phyloP scores from a whole-genome alignment of 2,888 invertebrate genomes.

The Escarpia spicata region DNA sequence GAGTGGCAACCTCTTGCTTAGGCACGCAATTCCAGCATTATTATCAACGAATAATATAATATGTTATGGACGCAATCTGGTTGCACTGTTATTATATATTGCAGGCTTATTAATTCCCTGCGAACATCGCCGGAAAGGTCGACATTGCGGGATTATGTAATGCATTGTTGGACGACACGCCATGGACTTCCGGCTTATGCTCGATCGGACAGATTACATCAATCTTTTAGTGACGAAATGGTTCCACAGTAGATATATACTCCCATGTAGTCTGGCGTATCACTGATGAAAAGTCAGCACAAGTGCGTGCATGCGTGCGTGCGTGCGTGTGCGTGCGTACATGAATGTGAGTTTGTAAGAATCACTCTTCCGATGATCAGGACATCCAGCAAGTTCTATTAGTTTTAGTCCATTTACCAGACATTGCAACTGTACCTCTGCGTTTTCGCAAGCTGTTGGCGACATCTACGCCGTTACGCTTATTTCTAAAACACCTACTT shows the following conservation, averaged over 20 bases:
- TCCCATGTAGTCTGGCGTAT: too few relatives aligned
- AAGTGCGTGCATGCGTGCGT: not conserved
- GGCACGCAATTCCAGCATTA: not conserved
- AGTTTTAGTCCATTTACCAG: too few relatives aligned
- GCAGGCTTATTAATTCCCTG: not conserved
- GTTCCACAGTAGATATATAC: too few relatives aligned
- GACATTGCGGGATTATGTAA: not conserved
- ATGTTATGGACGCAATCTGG: not conserved
- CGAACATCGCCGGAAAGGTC: not conserved
- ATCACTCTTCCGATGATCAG: too few relatives aligned
- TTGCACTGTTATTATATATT: not conserved
- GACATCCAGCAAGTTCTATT: too few relatives aligned
- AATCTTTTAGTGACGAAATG: too few relatives aligned
- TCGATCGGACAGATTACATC: too few relatives aligned
- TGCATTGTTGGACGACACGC: not conserved
- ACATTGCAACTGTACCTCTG: too few relatives aligned
- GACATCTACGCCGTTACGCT: too few relatives aligned
- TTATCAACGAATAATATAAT: not conserved
- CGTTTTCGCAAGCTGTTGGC: too few relatives aligned
- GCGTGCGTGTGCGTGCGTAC: not conserved
- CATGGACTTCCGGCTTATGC: not conserved
- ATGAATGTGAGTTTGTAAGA: not conserved
- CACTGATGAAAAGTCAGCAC: not conserved
- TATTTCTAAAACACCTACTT: too few relatives aligned
- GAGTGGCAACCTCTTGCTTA: not conserved